Evolutionary conservation across 2,113 vertebrate genomes (phyloP), one percentile per base, ranked within the genome.

Genomic region (Lethenteron camtschaticum): DNA sequence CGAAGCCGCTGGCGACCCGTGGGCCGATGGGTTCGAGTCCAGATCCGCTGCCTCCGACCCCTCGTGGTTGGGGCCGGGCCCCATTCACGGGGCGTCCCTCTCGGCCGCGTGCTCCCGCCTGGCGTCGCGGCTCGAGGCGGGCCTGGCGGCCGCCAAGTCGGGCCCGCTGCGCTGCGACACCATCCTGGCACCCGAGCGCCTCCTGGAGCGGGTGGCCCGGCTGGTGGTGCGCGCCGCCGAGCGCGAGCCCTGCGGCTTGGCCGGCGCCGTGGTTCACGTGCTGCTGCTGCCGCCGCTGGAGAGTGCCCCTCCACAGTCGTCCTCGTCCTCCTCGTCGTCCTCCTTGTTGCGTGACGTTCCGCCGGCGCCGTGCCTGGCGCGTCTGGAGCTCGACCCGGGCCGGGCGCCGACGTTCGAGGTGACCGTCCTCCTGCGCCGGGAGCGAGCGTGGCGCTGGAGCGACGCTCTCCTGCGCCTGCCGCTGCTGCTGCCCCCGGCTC

Each of bases 401-500:
- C n/a, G n/a, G n/a, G 63, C 63, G n/a, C 63, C 63, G n/a, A 66
- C 63, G 10, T 66, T 66, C 10, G 63, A 66, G 63, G n/a, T 66
- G 63, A 66, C 63, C 9, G n/a, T 66, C n/a, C 24, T 66, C n/a
- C 63, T 66, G 63, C 63, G 41, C 41, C 41, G 41, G 41, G 41
- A 41, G 41, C 41, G 41, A 41, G 41, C 41, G 41, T 41, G 41
- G 41, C 41, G 41, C 41, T 41, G 41, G 41, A 7, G 41, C 41
- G 41, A 41, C 41, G 41, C 41, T 41, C 41, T 41, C 41, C 41
- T 41, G 5, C 41, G 41, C 41, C 41, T 41, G 41, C 41, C 41
- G 41, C 41, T 41, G 41, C 41, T 41, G 41, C 41, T 41, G 41
- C 41, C 41, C 41, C 41, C 41, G 41, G 41, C 41, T 41, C 41